A percentile compares a stretch with the other conserved stretches of the same genome.
Evolutionary conservation across 2,797 vertebrate genomes (phyloP).

Genomic region (Buceros bicornis): DNA sequence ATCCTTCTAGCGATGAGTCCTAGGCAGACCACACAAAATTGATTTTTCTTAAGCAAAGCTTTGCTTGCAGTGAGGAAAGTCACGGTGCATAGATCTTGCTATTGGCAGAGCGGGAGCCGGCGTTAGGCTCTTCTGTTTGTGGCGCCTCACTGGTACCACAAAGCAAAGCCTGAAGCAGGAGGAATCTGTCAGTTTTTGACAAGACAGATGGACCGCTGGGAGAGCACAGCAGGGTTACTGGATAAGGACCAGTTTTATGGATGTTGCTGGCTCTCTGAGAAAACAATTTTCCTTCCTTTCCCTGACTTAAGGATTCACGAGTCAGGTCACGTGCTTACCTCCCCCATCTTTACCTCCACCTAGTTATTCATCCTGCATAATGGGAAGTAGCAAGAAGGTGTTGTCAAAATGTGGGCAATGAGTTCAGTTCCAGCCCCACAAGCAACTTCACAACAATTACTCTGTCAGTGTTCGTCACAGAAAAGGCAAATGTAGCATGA

Average conservation of each 20-base stretch:
- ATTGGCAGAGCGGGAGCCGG: slow-evolving; percentile 64
- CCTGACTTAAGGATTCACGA: background rate
- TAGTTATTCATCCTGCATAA: background rate
- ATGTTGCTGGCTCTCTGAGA: background rate
- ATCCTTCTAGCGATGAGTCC: slow-evolving; percentile 58
- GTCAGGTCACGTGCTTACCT: background rate
- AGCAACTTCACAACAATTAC: background rate
- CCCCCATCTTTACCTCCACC: background rate
- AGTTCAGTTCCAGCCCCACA: background rate
- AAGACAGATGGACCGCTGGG: background rate
- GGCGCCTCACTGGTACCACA: slow-evolving; percentile 35
- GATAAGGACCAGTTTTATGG: background rate
- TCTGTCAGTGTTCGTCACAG: background rate
- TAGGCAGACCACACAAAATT: slow-evolving; percentile 69
- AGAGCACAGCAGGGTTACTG: background rate
- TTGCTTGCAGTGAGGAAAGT: slow-evolving; percentile 46
- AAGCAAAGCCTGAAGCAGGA: background rate
- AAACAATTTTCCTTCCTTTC: background rate
- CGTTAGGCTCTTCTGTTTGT: slow-evolving; percentile 72
- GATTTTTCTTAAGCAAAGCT: slow-evolving; percentile 71
- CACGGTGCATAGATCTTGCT: slow-evolving; percentile 71
- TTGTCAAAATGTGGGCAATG: background rate
- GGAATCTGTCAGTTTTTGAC: background rate
- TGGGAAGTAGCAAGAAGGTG: background rate
- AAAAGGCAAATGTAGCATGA: background rate